phyloP scores from a whole-genome alignment of 2,797 vertebrate species.

The Hippopotamyrus pictus region DNA sequence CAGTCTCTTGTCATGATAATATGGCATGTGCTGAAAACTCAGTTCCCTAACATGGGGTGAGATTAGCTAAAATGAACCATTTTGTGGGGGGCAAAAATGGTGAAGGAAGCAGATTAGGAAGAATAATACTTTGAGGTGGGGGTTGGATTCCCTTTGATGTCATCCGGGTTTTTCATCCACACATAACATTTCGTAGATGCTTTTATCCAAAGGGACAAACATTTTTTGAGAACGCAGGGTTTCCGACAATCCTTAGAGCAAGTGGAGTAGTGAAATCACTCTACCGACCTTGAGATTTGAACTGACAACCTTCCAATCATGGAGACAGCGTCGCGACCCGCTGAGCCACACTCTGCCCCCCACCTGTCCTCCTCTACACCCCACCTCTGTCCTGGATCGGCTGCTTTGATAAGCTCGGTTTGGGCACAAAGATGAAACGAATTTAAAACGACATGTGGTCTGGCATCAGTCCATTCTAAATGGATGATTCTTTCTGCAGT shows the following conservation, averaged over 20 bases:
- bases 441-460: not conserved
- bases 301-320: not conserved
- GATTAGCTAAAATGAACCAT: slow-evolving; percentile 9
- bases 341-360: not conserved
- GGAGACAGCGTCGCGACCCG: not conserved
- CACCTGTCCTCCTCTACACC: not conserved
- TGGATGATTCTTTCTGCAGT: not conserved
- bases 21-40: slow-evolving; percentile 15
- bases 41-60: not conserved
- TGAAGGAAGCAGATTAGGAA: not conserved
- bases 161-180: not conserved
- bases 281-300: not conserved
- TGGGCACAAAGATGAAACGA: not conserved
- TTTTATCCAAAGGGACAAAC: not conserved
- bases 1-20: not conserved
- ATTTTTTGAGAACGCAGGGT: not conserved
- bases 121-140: not conserved
- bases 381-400: not conserved
- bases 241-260: not conserved
- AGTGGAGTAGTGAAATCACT: not conserved
- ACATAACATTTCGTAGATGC: not conserved
- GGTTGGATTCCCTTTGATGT: not conserved
- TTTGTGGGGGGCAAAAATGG: not conserved
- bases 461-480: not conserved
- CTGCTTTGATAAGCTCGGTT: not conserved